Evolutionary conservation across 2,797 vertebrate species (phyloP).

Genomic region (Alosa sapidissima): DNA sequence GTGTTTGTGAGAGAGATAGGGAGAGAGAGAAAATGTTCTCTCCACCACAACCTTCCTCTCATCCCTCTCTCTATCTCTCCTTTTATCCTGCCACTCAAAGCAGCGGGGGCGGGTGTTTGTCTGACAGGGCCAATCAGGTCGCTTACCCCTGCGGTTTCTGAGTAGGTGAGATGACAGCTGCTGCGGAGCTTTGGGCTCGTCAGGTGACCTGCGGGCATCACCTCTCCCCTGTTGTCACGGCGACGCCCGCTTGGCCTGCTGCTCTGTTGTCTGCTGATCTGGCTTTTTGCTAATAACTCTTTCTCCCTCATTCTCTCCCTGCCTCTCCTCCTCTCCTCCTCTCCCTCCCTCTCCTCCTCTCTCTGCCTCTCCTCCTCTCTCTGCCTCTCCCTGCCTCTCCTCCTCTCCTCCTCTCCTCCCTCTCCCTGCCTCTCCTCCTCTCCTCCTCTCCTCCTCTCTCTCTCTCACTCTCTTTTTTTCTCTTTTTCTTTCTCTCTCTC

Average conservation of each 20-base stretch:
- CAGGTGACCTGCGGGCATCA: not conserved
- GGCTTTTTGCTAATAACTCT: slow-evolving; percentile 1
- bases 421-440: not conserved
- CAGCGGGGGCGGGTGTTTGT: not conserved
- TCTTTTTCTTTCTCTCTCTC: not conserved
- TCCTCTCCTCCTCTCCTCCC: not conserved
- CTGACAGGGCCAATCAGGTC: not conserved
- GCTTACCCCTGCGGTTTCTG: not conserved
- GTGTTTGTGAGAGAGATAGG: no score
- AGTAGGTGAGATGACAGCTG: not conserved
- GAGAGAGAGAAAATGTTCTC: not conserved
- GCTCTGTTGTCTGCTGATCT: not conserved
- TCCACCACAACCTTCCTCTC: not conserved
- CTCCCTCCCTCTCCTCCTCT: not conserved
- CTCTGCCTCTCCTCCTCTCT: not conserved
- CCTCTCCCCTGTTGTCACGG: not conserved
- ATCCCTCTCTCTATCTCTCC: not conserved
- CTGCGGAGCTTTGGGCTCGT: not conserved
- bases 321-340: not conserved
- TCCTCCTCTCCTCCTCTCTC: not conserved
- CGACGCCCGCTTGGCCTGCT: not conserved
- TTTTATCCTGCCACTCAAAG: not conserved
- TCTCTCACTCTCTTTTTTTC: slow-evolving; percentile 18
- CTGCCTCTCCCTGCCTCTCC: not conserved
- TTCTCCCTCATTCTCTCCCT: not conserved